Conservation (phyloP, 2,888 invertebrate species). For the Trissonchulus latispiculum region DNA sequence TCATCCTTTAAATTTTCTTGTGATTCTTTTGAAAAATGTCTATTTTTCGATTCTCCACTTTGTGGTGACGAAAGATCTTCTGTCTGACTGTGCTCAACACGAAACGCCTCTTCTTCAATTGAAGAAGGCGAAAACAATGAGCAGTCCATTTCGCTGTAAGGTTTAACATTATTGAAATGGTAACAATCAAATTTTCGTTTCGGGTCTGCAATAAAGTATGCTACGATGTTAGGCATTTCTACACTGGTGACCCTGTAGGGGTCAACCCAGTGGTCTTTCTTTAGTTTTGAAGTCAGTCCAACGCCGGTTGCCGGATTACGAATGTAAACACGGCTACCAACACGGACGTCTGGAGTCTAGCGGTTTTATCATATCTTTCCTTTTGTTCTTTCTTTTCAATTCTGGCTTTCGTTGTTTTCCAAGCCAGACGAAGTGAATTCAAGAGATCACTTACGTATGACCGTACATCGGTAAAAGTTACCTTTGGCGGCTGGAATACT, state of each 20-base stretch:
- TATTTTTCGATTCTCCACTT: too few species aligned
- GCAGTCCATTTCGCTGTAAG: too few species aligned
- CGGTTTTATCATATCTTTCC: neutral
- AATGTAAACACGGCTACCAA: neutral
- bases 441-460: neutral
- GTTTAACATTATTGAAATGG: slow-evolving; percentile 8
- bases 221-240: slow-evolving; percentile 5
- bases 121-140: too few species aligned
- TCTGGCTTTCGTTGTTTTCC: neutral
- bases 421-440: neutral
- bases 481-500: neutral
- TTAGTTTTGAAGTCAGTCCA: neutral
- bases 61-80: too few species aligned
- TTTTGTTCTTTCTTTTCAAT: slow-evolving; percentile 11
- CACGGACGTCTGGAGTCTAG: neutral
- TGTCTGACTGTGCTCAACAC: too few species aligned
- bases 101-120: too few species aligned
- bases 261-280: neutral
- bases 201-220: neutral
- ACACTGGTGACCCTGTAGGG: neutral
- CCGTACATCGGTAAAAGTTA: neutral
- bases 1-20: too few species aligned
- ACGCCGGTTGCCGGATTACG: neutral
- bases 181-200: neutral
- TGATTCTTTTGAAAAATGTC: too few species aligned